Evolutionary conservation across 2,888 invertebrate genomes (phyloP).

Genomic region (Herminia tarsipennalis): DNA sequence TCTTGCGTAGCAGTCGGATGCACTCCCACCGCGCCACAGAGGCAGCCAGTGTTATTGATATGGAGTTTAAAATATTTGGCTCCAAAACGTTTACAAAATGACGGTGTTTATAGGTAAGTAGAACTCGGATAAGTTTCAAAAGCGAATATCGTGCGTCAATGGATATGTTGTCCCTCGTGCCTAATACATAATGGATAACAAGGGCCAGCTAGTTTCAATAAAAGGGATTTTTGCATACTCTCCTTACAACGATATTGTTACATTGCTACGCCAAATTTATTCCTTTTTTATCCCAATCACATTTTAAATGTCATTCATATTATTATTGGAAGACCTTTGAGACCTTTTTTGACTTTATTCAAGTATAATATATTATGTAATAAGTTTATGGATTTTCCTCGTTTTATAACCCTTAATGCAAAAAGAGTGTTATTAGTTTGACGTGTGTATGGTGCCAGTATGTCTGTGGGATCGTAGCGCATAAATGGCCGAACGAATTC

Average conservation of each 20-base stretch:
- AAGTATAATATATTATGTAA: background rate
- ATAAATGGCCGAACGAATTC: no score
- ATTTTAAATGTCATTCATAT: constrained; percentile 59
- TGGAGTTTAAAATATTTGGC: no score
- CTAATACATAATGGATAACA: constrained; percentile 83
- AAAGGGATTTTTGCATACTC: constrained; percentile 80
- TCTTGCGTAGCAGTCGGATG: no score
- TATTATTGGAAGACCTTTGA: constrained; percentile 29
- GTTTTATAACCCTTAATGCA: no score
- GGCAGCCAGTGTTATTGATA: no score
- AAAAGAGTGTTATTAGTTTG: no score
- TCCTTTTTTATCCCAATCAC: constrained; percentile 68
- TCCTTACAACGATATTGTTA: constrained; percentile 69
- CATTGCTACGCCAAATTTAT: constrained; percentile 64
- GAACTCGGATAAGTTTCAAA: no score
- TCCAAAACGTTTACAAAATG: no score
- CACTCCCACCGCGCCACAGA: no score
- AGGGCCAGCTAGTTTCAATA: constrained; percentile 79
- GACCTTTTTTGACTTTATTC: constrained; percentile 11
- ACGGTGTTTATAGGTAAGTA: no score
- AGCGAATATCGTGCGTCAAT: constrained; percentile 44
- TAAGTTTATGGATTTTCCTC: background rate
- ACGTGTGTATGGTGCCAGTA: no score
- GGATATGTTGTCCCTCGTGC: constrained; percentile 53
- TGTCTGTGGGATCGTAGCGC: no score